Conservation (phyloP, 2,888 invertebrate genomes). For the Drosophila mayaguana region DNA sequence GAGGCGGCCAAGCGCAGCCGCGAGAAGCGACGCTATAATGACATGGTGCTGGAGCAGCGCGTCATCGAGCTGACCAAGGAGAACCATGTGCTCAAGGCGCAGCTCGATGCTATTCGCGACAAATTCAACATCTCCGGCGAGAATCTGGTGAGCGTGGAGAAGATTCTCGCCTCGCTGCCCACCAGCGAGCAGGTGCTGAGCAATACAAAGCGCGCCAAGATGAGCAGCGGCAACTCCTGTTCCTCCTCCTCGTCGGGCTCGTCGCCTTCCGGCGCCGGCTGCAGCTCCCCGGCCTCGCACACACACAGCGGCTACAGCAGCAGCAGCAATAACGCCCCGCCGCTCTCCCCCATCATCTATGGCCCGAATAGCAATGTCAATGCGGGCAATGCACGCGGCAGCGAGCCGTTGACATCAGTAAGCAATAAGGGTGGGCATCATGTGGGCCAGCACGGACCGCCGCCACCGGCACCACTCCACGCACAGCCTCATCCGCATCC, state of each 20-base stretch:
- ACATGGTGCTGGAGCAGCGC: constrained; percentile 97
- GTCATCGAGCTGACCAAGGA: constrained; percentile 97
- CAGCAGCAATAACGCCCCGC: constrained; percentile 38
- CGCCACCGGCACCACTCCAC: constrained; percentile 31
- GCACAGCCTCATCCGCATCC: constrained; percentile 30
- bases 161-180: constrained; percentile 94
- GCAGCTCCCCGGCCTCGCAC: constrained; percentile 33
- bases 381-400: constrained; percentile 4
- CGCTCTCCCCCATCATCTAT: constrained; percentile 63
- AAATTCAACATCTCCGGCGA: constrained; percentile 96
- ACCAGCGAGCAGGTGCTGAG: constrained; percentile 94
- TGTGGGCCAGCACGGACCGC: constrained; percentile 45
- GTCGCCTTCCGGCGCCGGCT: constrained; percentile 39
- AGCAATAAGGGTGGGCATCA: constrained; percentile 54
- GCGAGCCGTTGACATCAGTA: neutral
- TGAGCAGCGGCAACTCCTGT: constrained; percentile 67
- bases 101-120: constrained; percentile 96
- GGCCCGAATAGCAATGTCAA: constrained; percentile 36
- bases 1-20: constrained; percentile 98
- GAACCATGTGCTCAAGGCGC: constrained; percentile 96
- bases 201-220: constrained; percentile 89
- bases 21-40: constrained; percentile 98
- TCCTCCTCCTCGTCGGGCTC: constrained; percentile 46
- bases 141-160: constrained; percentile 93
- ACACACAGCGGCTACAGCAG: constrained; percentile 45